phyloP scores from a whole-genome alignment of 2,113 vertebrate genomes.

The Periophthalmodon schlosseri region DNA sequence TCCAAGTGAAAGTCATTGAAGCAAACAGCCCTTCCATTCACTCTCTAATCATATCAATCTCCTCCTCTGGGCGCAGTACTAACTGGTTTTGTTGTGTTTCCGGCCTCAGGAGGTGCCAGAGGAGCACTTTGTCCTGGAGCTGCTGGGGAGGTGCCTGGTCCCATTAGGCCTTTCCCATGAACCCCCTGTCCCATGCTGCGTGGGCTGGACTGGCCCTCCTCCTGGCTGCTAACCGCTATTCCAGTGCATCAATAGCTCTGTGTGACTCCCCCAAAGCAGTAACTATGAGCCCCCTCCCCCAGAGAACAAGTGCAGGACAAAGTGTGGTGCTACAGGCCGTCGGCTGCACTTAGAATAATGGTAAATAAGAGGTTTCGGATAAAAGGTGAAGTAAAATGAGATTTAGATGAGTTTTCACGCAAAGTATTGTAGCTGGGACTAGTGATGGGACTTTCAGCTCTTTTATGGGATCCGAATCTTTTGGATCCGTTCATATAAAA shows the following conservation, averaged over 20 bases:
- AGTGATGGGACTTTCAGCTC: too few relatives aligned
- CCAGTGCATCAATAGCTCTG: constrained; percentile 63
- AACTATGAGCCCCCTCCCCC: constrained; percentile 37
- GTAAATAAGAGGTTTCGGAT: constrained; percentile 17
- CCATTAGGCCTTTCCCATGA: constrained; percentile 62
- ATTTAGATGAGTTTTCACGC: not conserved
- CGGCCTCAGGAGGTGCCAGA: constrained; percentile 11
- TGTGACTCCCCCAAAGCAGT: constrained; percentile 47
- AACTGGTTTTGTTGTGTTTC: constrained; percentile 22
- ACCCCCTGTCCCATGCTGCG: constrained; percentile 51
- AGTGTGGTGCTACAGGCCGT: constrained; percentile 15
- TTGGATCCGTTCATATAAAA: too few relatives aligned
- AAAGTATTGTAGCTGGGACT: not conserved
- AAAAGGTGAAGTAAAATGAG: constrained; percentile 21
- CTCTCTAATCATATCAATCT: not conserved
- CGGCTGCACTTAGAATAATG: not conserved
- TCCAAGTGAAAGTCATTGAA: not conserved
- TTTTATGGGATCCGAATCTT: too few relatives aligned
- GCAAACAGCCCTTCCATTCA: not conserved
- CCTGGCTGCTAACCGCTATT: constrained; percentile 44
- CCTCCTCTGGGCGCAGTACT: not conserved
- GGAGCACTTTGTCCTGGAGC: constrained; percentile 36
- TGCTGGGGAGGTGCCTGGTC: constrained; percentile 37
- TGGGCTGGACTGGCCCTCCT: constrained; percentile 64
- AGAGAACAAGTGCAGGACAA: constrained; percentile 21